A percentile compares a stretch with the other conserved stretches of the same genome.
Evolutionary conservation across 2,113 vertebrate genomes (phyloP).

Genomic region (Candoia aspera): DNA sequence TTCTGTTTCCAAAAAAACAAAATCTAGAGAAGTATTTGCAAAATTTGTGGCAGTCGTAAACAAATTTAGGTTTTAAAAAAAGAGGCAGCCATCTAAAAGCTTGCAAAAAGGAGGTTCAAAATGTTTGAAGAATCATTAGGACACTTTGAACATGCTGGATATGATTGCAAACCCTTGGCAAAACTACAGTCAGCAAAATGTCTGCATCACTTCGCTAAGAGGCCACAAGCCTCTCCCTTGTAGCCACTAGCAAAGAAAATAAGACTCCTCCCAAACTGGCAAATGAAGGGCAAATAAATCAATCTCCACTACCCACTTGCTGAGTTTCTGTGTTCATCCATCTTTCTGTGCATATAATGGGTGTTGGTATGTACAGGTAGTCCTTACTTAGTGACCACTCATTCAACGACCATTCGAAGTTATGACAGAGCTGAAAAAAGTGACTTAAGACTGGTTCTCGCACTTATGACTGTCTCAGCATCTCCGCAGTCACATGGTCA

Average conservation of each 20-base stretch:
- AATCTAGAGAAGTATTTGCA: background rate
- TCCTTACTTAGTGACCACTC: no score
- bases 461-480: no score
- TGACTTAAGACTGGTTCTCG: no score
- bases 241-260: background rate
- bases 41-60: slow-evolving; percentile 22
- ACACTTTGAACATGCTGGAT: background rate
- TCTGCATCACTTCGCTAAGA: background rate
- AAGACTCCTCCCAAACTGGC: background rate
- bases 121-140: background rate
- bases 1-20: background rate
- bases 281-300: background rate
- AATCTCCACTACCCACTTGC: background rate
- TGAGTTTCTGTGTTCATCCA: background rate
- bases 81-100: background rate
- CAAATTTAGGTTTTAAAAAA: background rate
- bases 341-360: no score
- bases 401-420: no score
- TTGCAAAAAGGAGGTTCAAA: background rate
- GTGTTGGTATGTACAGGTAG: no score
- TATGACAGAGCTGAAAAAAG: no score
- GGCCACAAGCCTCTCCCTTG: background rate
- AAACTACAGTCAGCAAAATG: no score
- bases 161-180: background rate
- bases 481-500: no score